These are phyloP conservation scores for Zaprionus davidi DNA, from an alignment of 1,140 invertebrate genomes.

Conservation along the genomic window DNA sequence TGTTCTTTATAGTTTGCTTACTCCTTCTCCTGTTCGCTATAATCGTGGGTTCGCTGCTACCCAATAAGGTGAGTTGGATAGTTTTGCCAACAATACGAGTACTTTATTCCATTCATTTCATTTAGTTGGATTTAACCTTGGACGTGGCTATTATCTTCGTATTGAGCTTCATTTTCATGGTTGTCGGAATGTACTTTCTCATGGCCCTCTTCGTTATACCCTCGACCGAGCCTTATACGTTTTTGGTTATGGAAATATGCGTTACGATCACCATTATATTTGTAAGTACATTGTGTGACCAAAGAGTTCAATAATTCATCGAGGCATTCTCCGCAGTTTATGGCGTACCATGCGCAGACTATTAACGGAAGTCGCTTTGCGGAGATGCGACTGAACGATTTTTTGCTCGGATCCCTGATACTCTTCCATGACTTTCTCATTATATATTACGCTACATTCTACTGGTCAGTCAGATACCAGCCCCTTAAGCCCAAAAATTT, in stretches of 20 bases:
- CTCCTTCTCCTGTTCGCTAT: constrained; percentile 21
- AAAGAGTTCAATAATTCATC: neutral
- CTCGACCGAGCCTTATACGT: neutral
- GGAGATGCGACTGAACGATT: constrained; percentile 67
- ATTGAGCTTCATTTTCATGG: constrained; percentile 52
- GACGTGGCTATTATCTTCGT: constrained; percentile 68
- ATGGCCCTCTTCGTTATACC: constrained; percentile 1
- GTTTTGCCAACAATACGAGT: neutral
- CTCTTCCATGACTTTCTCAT: constrained; percentile 70
- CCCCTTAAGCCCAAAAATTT: constrained; percentile 13
- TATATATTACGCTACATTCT: constrained; percentile 66
- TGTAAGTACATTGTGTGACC: constrained; percentile 23
- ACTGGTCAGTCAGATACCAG: constrained; percentile 38
- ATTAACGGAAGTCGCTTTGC: constrained; percentile 64
- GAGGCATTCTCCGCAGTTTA: constrained; percentile 41
- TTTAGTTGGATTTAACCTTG: constrained; percentile 61
- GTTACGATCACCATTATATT: constrained; percentile 42
- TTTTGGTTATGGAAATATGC: constrained; percentile 7
- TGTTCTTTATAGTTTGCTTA: constrained; percentile 17
- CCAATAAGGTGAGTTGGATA: constrained; percentile 16
- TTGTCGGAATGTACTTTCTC: constrained; percentile 44
- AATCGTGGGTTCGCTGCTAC: constrained; percentile 31
- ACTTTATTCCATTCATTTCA: neutral
- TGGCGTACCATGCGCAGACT: constrained; percentile 69
- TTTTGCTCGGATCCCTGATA: constrained; percentile 57